Conservation (phyloP, 2,888 invertebrate species). For the Drosophila formosana region DNA sequence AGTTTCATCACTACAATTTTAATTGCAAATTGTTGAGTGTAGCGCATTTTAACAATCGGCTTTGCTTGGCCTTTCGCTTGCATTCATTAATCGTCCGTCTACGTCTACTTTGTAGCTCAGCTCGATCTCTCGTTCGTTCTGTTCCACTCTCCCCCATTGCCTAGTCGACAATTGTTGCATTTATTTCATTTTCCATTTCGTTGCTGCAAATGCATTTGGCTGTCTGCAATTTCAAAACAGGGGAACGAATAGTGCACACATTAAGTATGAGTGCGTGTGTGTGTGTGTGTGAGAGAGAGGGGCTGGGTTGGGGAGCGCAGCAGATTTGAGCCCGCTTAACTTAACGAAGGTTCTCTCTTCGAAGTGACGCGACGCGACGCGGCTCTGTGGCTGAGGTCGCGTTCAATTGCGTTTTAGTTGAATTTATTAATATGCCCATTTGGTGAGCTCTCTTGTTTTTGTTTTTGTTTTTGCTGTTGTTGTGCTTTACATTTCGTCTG, state of each 20-base stretch:
- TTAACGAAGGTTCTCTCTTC: slow-evolving; percentile 60
- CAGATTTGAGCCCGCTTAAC: slow-evolving; percentile 72
- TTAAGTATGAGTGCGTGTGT: slow-evolving; percentile 8
- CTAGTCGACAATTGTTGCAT: slow-evolving; percentile 59
- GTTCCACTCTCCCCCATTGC: slow-evolving; percentile 31
- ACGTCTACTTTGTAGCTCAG: slow-evolving; percentile 49
- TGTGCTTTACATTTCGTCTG: slow-evolving; percentile 43
- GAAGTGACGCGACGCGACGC: neutral
- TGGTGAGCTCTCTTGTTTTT: slow-evolving; percentile 33
- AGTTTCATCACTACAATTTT: neutral
- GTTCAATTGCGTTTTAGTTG: slow-evolving; percentile 72
- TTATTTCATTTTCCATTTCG: slow-evolving; percentile 70
- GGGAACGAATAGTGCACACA: slow-evolving; percentile 32
- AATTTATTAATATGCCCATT: slow-evolving; percentile 69
- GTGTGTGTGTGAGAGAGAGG: neutral
- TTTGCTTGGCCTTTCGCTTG: slow-evolving; percentile 21
- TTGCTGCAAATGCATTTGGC: slow-evolving; percentile 26
- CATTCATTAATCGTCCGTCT: slow-evolving; percentile 48
- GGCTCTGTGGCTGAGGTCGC: slow-evolving; percentile 53
- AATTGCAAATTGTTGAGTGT: neutral
- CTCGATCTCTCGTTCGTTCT: slow-evolving; percentile 1
- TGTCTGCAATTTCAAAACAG: slow-evolving; percentile 45
- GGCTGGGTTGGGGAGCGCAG: slow-evolving; percentile 45
- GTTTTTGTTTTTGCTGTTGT: slow-evolving; percentile 11
- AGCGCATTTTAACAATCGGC: slow-evolving; percentile 21